Base-by-base conservation (phyloP, 2,113 vertebrate species). In the Oenanthe oenanthe region DNA sequence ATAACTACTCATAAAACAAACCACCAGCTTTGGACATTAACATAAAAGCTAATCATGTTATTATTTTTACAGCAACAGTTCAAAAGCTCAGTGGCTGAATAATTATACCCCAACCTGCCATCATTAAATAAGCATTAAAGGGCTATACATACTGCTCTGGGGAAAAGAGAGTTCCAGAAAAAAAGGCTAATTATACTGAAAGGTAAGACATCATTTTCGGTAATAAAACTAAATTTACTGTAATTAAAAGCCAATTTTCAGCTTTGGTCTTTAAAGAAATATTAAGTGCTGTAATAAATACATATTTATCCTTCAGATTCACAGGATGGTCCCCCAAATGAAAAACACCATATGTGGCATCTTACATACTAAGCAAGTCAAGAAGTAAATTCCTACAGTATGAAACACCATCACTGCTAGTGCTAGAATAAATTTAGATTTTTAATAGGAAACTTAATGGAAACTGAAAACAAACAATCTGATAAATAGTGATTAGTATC, bases 91-190 rank as follows among this genome's bases (percentile, higher is more conserved):
- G 2, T 31, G 63, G 47, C 65, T 92, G 56, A 92, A 73, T 92
- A 94, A 94, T 88, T 83, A 88, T 3, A 90, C 34, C 18, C 26
- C 26, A 66, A 92, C 73, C 47, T 14, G 17, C 42, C 28, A 47
- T 51, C 85, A 83, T 95, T 93, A 95, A 90, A 95, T 53, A 67
- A 88, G 34, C 67, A 91, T 85, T 88, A 88, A 79, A 53, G 56
- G 56, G 31, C 68, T 62, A 80, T 48, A 57, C 18, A 36, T 53
- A 88, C 38, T 82, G 66, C 85, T 93, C 36, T 58, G 71, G 67
- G 88, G 71, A 87, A 95, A 76, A 66, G 34, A 81, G 50, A 72
- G 83, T 65, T 81, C 40, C 74, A 74, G 57, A 67, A 68, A 61
- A 84, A 68, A 74, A 50, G 57, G 31, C 67, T 74, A 84, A 91